A percentile compares a stretch with the other conserved stretches of the same genome.
Conservation (phyloP, 2,888 invertebrate species). For the Eupelmus urozonus region DNA sequence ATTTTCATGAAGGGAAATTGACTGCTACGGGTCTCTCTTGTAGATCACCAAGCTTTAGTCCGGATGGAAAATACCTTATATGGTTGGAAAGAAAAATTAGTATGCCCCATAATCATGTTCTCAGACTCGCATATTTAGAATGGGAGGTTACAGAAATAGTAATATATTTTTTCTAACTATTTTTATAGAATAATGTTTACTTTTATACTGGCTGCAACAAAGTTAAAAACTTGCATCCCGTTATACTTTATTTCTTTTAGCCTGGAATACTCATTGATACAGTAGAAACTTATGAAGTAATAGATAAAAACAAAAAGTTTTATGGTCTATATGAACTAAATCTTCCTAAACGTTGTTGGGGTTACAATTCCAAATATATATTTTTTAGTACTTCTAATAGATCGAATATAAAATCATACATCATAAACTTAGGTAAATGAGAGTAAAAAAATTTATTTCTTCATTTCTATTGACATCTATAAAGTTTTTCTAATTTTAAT, state of each 20-base stretch:
- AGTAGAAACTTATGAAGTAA: conserved; percentile 77
- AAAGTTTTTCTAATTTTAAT: no score
- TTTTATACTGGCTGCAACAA: neutral
- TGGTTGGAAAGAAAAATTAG: conserved; percentile 85
- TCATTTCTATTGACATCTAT: neutral
- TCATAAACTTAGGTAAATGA: conserved; percentile 81
- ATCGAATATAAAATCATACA: conserved; percentile 81
- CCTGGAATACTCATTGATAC: conserved; percentile 79
- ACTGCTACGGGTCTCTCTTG: conserved; percentile 79
- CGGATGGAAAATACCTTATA: conserved; percentile 81
- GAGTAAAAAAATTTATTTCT: neutral
- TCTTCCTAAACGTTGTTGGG: conserved; percentile 83
- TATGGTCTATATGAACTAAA: conserved; percentile 83
- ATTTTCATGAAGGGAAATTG: conserved; percentile 71
- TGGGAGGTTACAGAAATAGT: conserved; percentile 72
- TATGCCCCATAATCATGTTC: conserved; percentile 86
- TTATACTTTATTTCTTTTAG: no score
- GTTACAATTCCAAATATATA: conserved; percentile 81
- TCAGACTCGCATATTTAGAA: conserved; percentile 80
- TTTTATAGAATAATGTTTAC: neutral
- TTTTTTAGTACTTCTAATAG: conserved; percentile 83
- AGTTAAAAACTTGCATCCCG: no score
- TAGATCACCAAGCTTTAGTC: conserved; percentile 82
- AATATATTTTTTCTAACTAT: neutral
- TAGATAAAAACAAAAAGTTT: conserved; percentile 79